phyloP scores from a whole-genome alignment of 2,113 vertebrate genomes.

The Xenopus tropicalis region DNA sequence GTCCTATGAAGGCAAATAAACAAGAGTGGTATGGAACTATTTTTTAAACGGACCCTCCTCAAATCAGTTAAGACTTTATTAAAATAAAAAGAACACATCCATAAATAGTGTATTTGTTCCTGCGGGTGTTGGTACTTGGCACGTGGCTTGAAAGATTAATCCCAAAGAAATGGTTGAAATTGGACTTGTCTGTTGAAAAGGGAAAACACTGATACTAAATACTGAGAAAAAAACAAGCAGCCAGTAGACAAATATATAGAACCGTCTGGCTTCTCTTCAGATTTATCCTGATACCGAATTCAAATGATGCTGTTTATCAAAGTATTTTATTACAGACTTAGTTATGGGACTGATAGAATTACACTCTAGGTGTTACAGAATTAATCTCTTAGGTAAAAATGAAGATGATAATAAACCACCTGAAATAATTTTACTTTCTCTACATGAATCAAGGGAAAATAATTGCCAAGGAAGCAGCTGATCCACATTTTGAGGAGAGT shows the following conservation, averaged over 20 bases:
- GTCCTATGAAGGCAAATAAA: no score
- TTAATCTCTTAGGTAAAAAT: constrained; percentile 35
- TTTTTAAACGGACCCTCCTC: no score
- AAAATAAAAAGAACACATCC: no score
- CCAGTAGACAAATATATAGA: neutral
- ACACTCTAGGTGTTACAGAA: constrained; percentile 34
- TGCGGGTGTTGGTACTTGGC: no score
- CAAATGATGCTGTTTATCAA: constrained; percentile 23
- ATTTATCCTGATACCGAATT: neutral
- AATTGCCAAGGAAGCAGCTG: constrained; percentile 42
- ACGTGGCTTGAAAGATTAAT: no score
- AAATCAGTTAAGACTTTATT: no score
- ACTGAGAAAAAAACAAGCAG: constrained; percentile 9
- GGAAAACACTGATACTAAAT: constrained; percentile 12
- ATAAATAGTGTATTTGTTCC: no score
- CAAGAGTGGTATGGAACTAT: no score
- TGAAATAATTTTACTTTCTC: constrained; percentile 38
- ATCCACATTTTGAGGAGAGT: constrained; percentile 23
- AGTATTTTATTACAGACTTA: constrained; percentile 34
- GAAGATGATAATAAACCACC: constrained; percentile 38
- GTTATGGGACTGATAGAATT: constrained; percentile 39
- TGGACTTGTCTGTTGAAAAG: constrained; percentile 18
- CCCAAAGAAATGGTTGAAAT: no score
- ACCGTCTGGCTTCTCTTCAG: constrained; percentile 14
- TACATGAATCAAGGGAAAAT: constrained; percentile 32